phyloP scores from a whole-genome alignment of 2,797 vertebrate genomes.

The Gambelia wislizenii region DNA sequence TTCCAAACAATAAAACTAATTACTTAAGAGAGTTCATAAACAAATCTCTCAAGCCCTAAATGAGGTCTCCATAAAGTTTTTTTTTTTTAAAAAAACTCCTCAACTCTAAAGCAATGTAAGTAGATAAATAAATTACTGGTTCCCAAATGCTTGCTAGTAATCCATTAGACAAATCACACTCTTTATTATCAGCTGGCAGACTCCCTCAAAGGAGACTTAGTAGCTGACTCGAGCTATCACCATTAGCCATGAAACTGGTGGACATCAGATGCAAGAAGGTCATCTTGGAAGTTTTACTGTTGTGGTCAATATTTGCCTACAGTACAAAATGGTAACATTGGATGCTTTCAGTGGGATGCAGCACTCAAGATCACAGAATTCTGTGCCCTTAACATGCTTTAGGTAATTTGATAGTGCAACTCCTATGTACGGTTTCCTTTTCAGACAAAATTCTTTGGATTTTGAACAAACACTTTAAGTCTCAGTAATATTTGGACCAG shows the following conservation, averaged over 20 bases:
- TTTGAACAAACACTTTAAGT: neutral
- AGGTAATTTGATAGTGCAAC: neutral
- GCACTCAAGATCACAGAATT: neutral
- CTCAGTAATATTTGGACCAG: neutral
- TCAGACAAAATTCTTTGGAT: neutral
- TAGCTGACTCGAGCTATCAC: neutral
- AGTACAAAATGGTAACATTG: neutral
- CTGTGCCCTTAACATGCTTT: neutral
- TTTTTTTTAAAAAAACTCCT: slow-evolving; percentile 18
- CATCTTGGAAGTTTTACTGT: neutral
- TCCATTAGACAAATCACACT: neutral
- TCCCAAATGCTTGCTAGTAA: slow-evolving; percentile 17
- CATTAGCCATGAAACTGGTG: neutral
- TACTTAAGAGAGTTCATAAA: slow-evolving; percentile 37
- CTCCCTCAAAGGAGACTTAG: neutral
- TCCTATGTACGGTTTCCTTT: neutral
- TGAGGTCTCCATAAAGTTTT: slow-evolving; percentile 10
- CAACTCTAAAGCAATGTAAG: slow-evolving; percentile 28
- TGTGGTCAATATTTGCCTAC: no score
- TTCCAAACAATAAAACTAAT: slow-evolving; percentile 26
- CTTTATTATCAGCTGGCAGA: slow-evolving; percentile 25
- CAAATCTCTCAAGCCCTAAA: slow-evolving; percentile 3
- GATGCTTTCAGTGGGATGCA: neutral
- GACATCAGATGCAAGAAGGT: no score
- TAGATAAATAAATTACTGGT: slow-evolving; percentile 8